Evolutionary conservation across 2,888 invertebrate genomes (phyloP).

Genomic region (Scaptomyza tumidula): DNA sequence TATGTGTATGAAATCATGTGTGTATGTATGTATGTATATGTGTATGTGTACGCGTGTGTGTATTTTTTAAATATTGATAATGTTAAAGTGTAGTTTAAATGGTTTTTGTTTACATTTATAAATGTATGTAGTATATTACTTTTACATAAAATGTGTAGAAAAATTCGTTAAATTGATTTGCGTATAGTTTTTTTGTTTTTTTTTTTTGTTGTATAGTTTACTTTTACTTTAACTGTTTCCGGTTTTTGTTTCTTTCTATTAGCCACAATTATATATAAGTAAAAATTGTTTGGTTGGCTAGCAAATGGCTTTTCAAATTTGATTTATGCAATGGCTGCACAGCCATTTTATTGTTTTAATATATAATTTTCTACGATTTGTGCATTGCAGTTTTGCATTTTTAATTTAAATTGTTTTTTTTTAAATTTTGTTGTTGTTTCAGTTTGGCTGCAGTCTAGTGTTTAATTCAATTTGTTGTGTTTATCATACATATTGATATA

Average conservation of each 20-base stretch:
- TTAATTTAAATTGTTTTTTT: conserved; percentile 18
- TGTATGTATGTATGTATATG: conserved; percentile 20
- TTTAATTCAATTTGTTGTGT: conserved; percentile 60
- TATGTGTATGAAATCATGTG: conserved; percentile 26
- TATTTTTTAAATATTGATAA: conserved; percentile 38
- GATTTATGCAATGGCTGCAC: conserved; percentile 54
- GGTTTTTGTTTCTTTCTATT: conserved; percentile 21
- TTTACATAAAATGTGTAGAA: conserved; percentile 79
- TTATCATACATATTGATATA: conserved; percentile 54
- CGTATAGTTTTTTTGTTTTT: conserved; percentile 53
- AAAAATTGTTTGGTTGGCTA: conserved; percentile 54
- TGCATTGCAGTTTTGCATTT: conserved; percentile 70
- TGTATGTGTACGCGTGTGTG: conserved; percentile 26
- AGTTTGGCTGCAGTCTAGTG: conserved; percentile 78
- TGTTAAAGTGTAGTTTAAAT: conserved; percentile 45
- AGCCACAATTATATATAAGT: conserved; percentile 66
- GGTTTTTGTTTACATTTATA: conserved; percentile 43
- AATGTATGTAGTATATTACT: conserved; percentile 52
- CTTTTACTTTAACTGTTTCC: background rate
- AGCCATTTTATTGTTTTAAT: conserved; percentile 52
- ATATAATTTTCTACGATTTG: conserved; percentile 64
- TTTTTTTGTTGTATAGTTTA: conserved; percentile 40
- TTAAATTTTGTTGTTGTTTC: conserved; percentile 28
- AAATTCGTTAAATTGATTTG: conserved; percentile 80
- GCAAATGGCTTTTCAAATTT: conserved; percentile 58